Conservation (phyloP, 2,113 vertebrate genomes). For the Sylvia atricapilla region DNA sequence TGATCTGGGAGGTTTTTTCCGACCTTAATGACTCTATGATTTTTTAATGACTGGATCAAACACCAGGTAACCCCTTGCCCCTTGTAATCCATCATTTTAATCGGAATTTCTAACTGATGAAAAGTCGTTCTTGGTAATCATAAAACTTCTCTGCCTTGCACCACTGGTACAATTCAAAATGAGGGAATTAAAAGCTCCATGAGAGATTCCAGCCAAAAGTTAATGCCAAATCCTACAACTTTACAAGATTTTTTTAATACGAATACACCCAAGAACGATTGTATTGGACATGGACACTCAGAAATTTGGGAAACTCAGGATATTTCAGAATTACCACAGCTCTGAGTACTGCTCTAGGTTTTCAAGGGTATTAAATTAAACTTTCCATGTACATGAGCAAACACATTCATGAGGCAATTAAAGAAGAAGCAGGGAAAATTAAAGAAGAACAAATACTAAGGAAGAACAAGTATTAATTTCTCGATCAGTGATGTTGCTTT, state of each 20-base stretch:
- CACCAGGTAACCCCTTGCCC: neutral
- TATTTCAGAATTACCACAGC: neutral
- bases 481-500: neutral
- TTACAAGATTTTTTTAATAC: neutral
- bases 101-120: neutral
- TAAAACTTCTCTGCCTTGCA: neutral
- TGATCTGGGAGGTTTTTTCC: too few relatives aligned
- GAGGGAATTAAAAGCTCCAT: neutral
- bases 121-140: neutral
- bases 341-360: neutral
- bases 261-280: fast-evolving
- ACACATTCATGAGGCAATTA: neutral
- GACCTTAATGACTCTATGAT: neutral
- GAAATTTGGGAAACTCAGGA: fast-evolving
- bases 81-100: neutral
- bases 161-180: neutral
- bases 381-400: fast-evolving
- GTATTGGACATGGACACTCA: fast-evolving
- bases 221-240: neutral
- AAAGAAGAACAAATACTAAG: neutral
- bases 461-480: neutral
- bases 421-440: neutral
- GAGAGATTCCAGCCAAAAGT: neutral
- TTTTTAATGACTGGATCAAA: neutral
- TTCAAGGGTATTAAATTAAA: neutral